Conservation (phyloP, 2,888 invertebrate species). For the Noctua janthina region DNA sequence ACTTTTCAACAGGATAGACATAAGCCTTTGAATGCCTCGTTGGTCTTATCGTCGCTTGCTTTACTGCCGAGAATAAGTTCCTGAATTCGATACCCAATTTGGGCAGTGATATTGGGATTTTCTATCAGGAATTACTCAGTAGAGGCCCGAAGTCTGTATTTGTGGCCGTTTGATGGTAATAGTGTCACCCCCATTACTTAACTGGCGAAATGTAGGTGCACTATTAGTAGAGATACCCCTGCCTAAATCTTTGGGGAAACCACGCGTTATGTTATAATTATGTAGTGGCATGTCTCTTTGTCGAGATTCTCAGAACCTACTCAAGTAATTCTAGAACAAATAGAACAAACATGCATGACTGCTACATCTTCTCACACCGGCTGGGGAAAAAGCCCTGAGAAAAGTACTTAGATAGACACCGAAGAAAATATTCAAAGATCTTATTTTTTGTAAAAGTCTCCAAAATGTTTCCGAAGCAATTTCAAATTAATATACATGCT, state of each 20-base stretch:
- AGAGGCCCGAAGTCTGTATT: neutral
- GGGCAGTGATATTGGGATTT: neutral
- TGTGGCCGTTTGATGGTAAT: neutral
- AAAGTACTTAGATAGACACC: neutral
- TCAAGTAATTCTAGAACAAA: neutral
- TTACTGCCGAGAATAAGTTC: neutral
- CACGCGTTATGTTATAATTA: neutral
- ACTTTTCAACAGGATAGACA: neutral
- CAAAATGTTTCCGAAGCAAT: conserved; percentile 4
- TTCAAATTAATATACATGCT: conserved; percentile 4
- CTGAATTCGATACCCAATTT: no score
- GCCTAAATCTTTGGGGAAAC: neutral
- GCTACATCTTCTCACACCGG: neutral
- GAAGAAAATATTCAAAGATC: neutral
- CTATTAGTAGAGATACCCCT: neutral
- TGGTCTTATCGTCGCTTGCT: neutral
- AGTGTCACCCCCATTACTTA: neutral
- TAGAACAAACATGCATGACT: no score
- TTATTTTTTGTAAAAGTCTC: neutral
- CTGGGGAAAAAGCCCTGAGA: accelerated
- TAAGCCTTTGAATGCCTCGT: neutral
- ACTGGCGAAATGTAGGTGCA: neutral
- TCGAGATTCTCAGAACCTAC: neutral
- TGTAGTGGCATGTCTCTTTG: neutral
- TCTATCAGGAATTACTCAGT: neutral